Evolutionary conservation across 2,888 invertebrate species (phyloP), one percentile per base, ranked within the genome.

Genomic region (Malacosoma neustria): DNA sequence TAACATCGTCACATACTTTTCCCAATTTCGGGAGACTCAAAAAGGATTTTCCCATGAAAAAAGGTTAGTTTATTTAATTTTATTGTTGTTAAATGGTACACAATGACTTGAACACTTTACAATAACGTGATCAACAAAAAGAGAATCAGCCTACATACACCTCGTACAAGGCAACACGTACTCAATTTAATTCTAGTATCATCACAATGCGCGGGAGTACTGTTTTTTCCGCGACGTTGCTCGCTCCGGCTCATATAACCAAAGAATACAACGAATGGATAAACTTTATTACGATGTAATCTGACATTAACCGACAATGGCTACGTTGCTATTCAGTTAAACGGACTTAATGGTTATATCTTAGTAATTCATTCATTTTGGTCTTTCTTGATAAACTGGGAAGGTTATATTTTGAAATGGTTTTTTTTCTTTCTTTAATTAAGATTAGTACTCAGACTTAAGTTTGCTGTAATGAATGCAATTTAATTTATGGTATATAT

Each of bases 201-300:
- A 33, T n/a, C 13, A 22, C 22, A 22, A 22, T 22, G 42, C 57
- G 57, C 57, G 58, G 55, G 65, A 59, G 59, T 54, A 57, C 52
- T 57, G 48, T 65, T 76, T 75, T 75, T 73, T 62, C 59, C 51
- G 46, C 56, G 58, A 58, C 61, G 58, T 58, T 62, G 62, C 61
- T 64, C 50, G 59, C 61, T 52, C 49, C 54, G 22, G 22, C 22
- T 22, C 22, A 51, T 54, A 54, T 66, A 72, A n/a, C 34, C 9
- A 38, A 1, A 49, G 53, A 46, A 55, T 54, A 49, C 43, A 40
- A 38, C 46, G 38, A 39, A 42, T 37, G 37, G 41, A 39, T 39
- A 38, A 35, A 37, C 36, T 54, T 49, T 50, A 56, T 51, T 44
- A 46, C 50, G 49, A 52, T 57, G 51, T 55, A 57, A 56, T 61